These are phyloP conservation scores for Stenodema calcarata DNA, from an alignment of 2,888 invertebrate genomes.

Conservation along the genomic window DNA sequence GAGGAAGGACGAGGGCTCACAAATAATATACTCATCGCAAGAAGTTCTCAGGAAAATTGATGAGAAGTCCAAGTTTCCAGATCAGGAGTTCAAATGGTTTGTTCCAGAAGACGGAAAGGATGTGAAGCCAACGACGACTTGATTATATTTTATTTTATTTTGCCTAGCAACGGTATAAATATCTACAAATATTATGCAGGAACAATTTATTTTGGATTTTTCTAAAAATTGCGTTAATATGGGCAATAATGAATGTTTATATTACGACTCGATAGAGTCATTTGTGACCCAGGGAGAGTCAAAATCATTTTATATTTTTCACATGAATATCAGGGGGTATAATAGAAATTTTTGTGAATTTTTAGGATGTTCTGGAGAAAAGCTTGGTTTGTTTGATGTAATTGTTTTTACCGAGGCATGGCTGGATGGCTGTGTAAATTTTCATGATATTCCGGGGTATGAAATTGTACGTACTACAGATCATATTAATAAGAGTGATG, in stretches of 20 bases:
- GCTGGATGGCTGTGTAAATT: neutral
- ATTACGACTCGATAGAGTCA: neutral
- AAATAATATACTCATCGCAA: neutral
- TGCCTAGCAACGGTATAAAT: neutral
- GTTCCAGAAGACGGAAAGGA: neutral
- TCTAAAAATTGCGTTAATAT: neutral
- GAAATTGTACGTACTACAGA: neutral
- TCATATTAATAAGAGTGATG: neutral
- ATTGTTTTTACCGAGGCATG: neutral
- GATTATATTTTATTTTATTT: neutral
- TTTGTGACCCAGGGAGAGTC: neutral
- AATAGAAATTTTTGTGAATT: neutral
- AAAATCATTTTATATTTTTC: neutral
- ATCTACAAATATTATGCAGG: neutral
- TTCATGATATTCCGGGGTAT: neutral
- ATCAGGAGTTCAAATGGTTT: neutral
- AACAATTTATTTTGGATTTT: slow-evolving; percentile 4
- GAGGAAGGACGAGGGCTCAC: neutral
- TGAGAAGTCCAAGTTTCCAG: neutral
- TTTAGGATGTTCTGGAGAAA: neutral
- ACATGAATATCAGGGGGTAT: slow-evolving; percentile 11
- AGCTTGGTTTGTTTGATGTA: neutral
- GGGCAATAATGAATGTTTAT: neutral
- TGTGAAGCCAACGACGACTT: neutral
- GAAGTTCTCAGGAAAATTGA: neutral